These are phyloP conservation scores for Tachysurus vachellii DNA, from an alignment of 2,113 vertebrate species.

Conservation along the genomic window DNA sequence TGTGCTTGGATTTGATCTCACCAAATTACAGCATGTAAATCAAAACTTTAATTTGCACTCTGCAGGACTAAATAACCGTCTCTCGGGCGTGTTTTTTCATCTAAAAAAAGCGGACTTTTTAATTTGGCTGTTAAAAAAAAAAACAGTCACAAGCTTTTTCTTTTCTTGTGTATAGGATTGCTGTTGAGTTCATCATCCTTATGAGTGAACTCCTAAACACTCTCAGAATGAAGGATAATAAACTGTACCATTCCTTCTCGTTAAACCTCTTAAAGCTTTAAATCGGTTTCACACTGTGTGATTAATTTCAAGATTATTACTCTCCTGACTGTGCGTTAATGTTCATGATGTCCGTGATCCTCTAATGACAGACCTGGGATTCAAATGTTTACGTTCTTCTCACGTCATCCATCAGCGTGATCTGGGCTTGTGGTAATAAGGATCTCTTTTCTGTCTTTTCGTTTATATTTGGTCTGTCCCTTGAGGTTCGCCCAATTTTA, in stretches of 20 bases:
- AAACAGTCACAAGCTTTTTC: neutral
- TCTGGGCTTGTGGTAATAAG: neutral
- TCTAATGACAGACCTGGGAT: too few relatives aligned
- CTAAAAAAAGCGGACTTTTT: neutral
- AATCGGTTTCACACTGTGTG: neutral
- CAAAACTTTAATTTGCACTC: constrained; percentile 6
- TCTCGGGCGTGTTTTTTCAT: neutral
- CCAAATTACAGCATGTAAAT: constrained; percentile 17
- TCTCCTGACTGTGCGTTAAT: neutral
- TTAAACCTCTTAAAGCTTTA: neutral
- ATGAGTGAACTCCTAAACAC: neutral
- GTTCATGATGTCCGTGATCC: neutral
- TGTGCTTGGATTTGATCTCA: neutral
- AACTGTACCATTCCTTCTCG: neutral
- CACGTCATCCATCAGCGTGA: neutral
- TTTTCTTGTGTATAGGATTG: neutral
- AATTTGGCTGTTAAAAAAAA: constrained; percentile 12
- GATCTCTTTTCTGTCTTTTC: neutral
- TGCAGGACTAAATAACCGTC: neutral
- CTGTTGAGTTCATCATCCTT: neutral
- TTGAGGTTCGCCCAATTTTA: neutral
- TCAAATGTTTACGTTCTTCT: neutral
- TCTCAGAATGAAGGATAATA: neutral
- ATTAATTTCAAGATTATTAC: neutral
- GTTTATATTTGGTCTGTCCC: neutral